Conservation (phyloP, 2,797 vertebrate species). For the Chloroceryle amazona region DNA sequence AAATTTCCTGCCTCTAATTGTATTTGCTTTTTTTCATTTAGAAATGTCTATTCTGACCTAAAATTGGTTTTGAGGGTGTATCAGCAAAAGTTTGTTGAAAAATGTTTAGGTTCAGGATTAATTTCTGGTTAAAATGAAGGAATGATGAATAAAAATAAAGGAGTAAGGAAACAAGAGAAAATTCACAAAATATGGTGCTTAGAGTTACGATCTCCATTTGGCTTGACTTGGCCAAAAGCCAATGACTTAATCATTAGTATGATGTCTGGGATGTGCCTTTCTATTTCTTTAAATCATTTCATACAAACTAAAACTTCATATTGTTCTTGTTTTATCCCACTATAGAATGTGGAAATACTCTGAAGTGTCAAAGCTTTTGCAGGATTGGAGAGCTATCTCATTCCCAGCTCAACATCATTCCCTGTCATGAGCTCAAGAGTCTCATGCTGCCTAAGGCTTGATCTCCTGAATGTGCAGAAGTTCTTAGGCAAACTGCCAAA, state of each 20-base stretch:
- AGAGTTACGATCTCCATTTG: neutral
- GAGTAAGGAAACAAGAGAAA: neutral
- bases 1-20: neutral
- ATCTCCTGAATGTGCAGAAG: slow-evolving; percentile 43
- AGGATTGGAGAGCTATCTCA: neutral
- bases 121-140: neutral
- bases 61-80: neutral
- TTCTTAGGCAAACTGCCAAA: slow-evolving; percentile 47
- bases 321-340: neutral
- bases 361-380: slow-evolving; percentile 23
- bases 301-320: neutral
- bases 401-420: slow-evolving; percentile 41
- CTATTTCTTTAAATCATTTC: neutral
- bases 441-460: slow-evolving; percentile 39
- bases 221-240: neutral
- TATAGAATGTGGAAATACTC: slow-evolving; percentile 32
- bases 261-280: neutral
- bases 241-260: neutral
- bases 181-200: neutral
- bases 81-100: neutral
- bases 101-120: neutral
- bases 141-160: neutral
- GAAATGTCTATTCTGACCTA: neutral
- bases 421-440: slow-evolving; percentile 1
- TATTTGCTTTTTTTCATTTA: neutral